Evolutionary conservation across 2,888 invertebrate species (phyloP), one percentile per base, ranked within the genome.

Genomic region (Dorcus parallelipipedus): DNA sequence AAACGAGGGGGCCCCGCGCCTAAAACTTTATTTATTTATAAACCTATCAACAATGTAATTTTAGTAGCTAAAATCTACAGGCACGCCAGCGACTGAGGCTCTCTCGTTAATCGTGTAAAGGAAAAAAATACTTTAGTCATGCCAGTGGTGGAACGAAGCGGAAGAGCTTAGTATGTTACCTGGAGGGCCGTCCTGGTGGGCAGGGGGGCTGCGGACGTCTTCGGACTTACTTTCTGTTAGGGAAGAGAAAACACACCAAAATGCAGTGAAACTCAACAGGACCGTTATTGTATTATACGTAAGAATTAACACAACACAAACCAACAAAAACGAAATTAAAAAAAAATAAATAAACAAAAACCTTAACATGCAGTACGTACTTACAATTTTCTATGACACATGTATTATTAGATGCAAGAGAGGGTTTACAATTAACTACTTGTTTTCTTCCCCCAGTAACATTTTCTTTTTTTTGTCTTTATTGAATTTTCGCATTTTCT

Each of bases 111-210:
- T 42, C 42, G 42, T 42, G 42, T 14, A 40, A 53, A 17, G 39
- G 48, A 47, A 47, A 52, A 56, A 51, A 49, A 54, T 59, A 52
- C 54, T 48, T 38, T 43, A 42, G 43, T 48, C 47, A 57, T 49
- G 61, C 59, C 64, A 63, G 59, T 50, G 58, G 59, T 61, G 67
- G 63, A 65, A 67, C 71, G 17, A 57, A 47, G n/a, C 56, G 39
- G 41, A 26, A 39, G 14, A 42, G 38, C 54, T 17, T 58, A 64
- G 54, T 81, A 83, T 76, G 79, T 84, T 85, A 86, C 86, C 86
- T 86, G 86, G 59, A 86, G 80, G 63, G 85, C 83, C 73, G 83
- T 83, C 80, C 85, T 84, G 68, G 84, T 82, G 65, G 84, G 82
- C 67, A 84, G 78, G 66, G 84, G 83, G 65, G 84, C 82, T 72